Evolutionary conservation across 2,113 vertebrate genomes (phyloP).

Genomic region (Cyphomyrus discorhynchus): DNA sequence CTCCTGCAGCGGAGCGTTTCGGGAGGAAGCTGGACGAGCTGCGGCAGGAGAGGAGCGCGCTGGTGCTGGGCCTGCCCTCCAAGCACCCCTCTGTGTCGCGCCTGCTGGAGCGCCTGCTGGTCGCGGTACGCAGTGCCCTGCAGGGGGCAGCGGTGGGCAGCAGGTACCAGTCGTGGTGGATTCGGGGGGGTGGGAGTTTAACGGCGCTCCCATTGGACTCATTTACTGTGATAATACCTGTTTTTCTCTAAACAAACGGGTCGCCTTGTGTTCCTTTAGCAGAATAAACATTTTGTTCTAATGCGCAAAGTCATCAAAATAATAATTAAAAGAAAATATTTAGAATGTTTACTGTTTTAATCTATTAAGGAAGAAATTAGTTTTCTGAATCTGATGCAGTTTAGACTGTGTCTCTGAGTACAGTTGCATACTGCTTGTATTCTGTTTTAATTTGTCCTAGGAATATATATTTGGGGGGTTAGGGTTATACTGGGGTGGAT

Average conservation of each 20-base stretch:
- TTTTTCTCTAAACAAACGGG: not conserved
- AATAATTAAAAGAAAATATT: not conserved
- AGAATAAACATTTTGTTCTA: not conserved
- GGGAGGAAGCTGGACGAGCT: conserved; percentile 72
- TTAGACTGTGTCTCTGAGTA: not conserved
- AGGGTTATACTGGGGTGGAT: too few species aligned
- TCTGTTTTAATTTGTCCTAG: not conserved
- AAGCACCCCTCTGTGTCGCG: conserved; percentile 63
- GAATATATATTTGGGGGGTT: too few species aligned
- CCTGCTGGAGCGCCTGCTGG: conserved; percentile 63
- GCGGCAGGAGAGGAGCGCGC: conserved; percentile 56
- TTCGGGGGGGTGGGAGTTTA: too few species aligned
- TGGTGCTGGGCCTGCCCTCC: conserved; percentile 74
- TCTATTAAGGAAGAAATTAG: not conserved
- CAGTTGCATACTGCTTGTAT: not conserved
- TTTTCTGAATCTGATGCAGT: not conserved
- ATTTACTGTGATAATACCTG: not conserved
- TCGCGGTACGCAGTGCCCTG: conserved; percentile 59
- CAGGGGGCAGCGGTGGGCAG: conserved; percentile 33
- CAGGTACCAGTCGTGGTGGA: conserved; percentile 41
- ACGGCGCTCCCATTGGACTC: not conserved
- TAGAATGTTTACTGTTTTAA: not conserved
- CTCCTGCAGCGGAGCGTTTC: conserved; percentile 67
- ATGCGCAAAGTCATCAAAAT: not conserved
- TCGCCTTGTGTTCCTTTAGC: not conserved